Conservation (phyloP, 2,888 invertebrate species). For the Bimastos eiseni region DNA sequence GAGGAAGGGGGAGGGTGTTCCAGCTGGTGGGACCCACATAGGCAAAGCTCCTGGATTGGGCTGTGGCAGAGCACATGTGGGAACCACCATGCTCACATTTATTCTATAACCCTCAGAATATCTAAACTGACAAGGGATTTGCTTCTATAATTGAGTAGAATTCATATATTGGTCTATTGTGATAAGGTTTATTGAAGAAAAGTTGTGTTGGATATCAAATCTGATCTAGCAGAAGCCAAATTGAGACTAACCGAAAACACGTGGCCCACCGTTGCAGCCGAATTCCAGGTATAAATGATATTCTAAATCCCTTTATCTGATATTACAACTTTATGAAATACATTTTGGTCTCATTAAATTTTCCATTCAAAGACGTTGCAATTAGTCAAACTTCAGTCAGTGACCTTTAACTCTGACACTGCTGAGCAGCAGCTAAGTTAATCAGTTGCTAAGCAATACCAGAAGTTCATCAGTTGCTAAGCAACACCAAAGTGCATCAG, state of each 20-base stretch:
- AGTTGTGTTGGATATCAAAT: not conserved
- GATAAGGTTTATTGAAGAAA: not conserved
- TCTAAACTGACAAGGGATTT: no score
- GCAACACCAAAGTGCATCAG: not conserved
- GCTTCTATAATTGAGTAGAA: not conserved
- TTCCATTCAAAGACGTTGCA: not conserved
- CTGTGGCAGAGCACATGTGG: no score
- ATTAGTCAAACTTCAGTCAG: not conserved
- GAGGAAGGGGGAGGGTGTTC: no score
- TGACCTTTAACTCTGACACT: not conserved
- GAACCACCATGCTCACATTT: no score
- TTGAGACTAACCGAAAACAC: not conserved
- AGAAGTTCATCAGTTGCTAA: no score
- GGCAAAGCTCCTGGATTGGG: no score
- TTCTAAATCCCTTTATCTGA: not conserved
- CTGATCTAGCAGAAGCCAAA: not conserved
- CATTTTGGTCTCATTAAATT: not conserved
- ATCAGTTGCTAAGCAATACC: not conserved
- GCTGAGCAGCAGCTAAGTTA: not conserved
- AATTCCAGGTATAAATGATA: not conserved
- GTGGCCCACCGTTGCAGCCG: not conserved
- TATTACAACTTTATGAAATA: not conserved
- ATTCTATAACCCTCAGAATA: no score
- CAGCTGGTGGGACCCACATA: no score
- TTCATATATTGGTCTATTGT: not conserved